Percentiles rank a stretch among this genome's conserved stretches.
These are phyloP conservation scores for Amblyraja radiata DNA, from an alignment of 2,797 vertebrate species.

Conservation along the genomic window DNA sequence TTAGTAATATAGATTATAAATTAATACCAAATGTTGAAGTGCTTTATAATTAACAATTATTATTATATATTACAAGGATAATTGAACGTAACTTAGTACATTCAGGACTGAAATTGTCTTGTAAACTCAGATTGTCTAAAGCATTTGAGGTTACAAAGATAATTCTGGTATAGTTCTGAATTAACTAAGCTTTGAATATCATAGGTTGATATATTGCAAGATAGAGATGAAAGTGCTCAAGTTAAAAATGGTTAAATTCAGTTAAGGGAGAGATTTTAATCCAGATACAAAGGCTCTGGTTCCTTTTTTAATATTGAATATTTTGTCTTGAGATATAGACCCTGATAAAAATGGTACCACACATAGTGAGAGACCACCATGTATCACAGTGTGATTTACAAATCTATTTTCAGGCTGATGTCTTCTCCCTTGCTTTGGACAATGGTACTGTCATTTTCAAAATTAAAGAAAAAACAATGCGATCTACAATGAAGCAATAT, in stretches of 20 bases:
- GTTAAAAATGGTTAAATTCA: neutral
- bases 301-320: neutral
- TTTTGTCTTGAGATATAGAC: neutral
- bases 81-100: neutral
- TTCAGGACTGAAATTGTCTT: neutral
- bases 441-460: slow-evolving; percentile 81
- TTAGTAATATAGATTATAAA: too few species aligned
- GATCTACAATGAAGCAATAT: slow-evolving; percentile 72
- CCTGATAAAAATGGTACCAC: neutral
- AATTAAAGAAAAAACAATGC: slow-evolving; percentile 70
- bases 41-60: neutral
- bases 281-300: neutral
- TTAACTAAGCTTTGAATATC: neutral
- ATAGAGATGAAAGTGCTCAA: neutral
- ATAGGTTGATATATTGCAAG: neutral
- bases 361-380: neutral
- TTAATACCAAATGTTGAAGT: neutral
- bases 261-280: neutral
- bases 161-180: neutral
- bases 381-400: neutral
- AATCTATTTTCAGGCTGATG: slow-evolving; percentile 63
- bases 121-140: neutral
- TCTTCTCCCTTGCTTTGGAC: slow-evolving; percentile 80
- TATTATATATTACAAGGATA: neutral
- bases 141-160: neutral